These are phyloP conservation scores for Eriocheir sinensis DNA, from an alignment of 1,140 invertebrate species.

Conservation along the genomic window DNA sequence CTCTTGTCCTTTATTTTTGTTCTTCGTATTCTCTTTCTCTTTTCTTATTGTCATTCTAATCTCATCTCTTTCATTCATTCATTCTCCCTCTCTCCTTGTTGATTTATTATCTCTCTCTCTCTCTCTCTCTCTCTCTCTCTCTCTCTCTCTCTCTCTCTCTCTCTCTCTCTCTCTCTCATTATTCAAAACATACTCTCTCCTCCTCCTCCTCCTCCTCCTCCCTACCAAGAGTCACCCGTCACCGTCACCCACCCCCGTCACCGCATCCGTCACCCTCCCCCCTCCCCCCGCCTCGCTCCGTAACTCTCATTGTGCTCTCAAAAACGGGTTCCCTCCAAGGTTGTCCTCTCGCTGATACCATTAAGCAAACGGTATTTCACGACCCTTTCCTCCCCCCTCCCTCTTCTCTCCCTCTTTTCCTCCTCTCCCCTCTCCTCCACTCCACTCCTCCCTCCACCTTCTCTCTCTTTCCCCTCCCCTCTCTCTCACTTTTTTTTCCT, in stretches of 20 bases:
- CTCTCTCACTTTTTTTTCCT: slow-evolving; percentile 25
- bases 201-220: background rate
- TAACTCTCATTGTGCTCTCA: slow-evolving; percentile 16
- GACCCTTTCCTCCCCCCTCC: background rate
- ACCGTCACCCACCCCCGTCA: background rate
- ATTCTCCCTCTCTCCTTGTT: no score
- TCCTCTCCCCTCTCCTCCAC: background rate
- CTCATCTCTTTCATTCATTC: background rate
- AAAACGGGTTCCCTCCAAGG: slow-evolving; percentile 3
- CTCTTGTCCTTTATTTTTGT: no score
- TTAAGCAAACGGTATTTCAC: slow-evolving; percentile 16
- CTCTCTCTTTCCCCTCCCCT: background rate
- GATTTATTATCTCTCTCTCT: background rate
- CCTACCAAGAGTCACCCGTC: background rate
- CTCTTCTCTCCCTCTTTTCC: background rate
- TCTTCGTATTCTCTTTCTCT: no score
- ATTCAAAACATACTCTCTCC: background rate
- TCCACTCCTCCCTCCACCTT: background rate
- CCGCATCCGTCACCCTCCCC: background rate
- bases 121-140: no score
- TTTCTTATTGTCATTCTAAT: background rate
- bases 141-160: slow-evolving; percentile 1
- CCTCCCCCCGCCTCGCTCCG: background rate
- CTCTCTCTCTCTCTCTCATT: background rate
- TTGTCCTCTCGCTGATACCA: background rate